Base-by-base conservation (phyloP, 1,140 invertebrate species). In the Trissolcus basalis region DNA sequence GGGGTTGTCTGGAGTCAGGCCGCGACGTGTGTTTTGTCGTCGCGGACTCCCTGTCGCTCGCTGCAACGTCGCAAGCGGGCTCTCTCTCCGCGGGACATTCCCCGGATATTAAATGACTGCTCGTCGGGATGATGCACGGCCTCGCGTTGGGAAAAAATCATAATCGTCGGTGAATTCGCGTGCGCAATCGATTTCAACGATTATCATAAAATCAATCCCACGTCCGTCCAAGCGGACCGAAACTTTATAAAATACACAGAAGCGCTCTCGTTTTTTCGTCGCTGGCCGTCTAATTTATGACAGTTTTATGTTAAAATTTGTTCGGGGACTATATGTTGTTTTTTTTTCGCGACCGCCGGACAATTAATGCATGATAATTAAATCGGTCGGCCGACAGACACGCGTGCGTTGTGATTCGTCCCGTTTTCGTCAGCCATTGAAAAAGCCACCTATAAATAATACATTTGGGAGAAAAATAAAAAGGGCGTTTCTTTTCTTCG, bases 401-500 rank as follows among this genome's bases (percentile, higher is more conserved):
- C 58, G 64, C 75, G 65, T 67, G 67, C 70, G 60, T 76, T 27
- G 2, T 39, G 65, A 76, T 76, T 69, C 73, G 64, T 76, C 59
- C 73, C 60, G 56, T 70, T 65, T 76, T 65, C 60, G 67, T 70
- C 35, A 44, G 19, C 39, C 60, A 16, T 3, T 63, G 65, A 76
- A 76, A 76, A 76, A 69, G 59, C 19, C 19, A 35, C 65, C 45
- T 68, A 71, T 77, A 77, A 77, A 72, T 77, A 77, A 72, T 69
- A 77, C 68, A 77, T 77, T 44, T 47, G 56, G 33, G 36, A 44
- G 19, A 59, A 72, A 64, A 64, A 60, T 81, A 58, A 39, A 63
- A n/a, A 80, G 79, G 70, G 69, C 69, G 71, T 43, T 54, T 35
- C 48, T 71, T 73, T 76, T 79, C 76, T 81, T 82, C 81, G 82